Percentiles rank a stretch among this genome's conserved stretches.
phyloP scores from a whole-genome alignment of 1,140 invertebrate genomes.

The Leptestheria dahalacensis region DNA sequence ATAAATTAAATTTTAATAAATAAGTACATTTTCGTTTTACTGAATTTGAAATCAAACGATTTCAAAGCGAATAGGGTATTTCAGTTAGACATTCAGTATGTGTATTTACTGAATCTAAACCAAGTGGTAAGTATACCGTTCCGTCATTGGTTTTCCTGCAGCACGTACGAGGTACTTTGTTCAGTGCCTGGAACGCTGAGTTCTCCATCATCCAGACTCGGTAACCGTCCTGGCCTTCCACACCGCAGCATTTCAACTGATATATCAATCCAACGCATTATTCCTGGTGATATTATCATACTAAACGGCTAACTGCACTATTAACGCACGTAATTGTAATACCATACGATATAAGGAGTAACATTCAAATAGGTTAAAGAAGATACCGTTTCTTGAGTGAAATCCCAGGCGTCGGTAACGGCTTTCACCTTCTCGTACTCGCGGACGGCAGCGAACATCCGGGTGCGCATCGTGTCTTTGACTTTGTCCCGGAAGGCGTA shows the following conservation, averaged over 20 bases:
- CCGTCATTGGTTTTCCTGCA: slow-evolving; percentile 37
- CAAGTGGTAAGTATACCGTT: no score
- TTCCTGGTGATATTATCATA: no score
- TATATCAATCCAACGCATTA: no score
- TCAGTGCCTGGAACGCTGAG: slow-evolving; percentile 27
- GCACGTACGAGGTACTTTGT: slow-evolving; percentile 57
- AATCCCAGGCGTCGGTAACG: slow-evolving; percentile 65
- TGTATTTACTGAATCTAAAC: no score
- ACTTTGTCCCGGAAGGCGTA: slow-evolving; percentile 74
- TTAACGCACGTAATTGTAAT: no score
- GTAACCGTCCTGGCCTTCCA: slow-evolving; percentile 36
- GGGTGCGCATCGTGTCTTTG: slow-evolving; percentile 27
- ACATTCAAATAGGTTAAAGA: slow-evolving; percentile 27
- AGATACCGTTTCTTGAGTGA: slow-evolving; percentile 56
- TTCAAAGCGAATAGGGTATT: no score
- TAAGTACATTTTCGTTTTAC: slow-evolving; percentile 22
- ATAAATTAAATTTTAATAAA: background rate
- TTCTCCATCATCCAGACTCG: slow-evolving; percentile 44
- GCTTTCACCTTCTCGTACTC: slow-evolving; percentile 58
- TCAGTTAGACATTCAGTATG: no score
- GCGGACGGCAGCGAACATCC: slow-evolving; percentile 31
- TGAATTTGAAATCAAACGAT: no score
- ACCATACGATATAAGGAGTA: no score
- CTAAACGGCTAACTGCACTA: no score
- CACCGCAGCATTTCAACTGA: slow-evolving; percentile 67